These are phyloP conservation scores for Amaurobius ferox DNA, from an alignment of 2,888 invertebrate genomes.

Conservation along the genomic window DNA sequence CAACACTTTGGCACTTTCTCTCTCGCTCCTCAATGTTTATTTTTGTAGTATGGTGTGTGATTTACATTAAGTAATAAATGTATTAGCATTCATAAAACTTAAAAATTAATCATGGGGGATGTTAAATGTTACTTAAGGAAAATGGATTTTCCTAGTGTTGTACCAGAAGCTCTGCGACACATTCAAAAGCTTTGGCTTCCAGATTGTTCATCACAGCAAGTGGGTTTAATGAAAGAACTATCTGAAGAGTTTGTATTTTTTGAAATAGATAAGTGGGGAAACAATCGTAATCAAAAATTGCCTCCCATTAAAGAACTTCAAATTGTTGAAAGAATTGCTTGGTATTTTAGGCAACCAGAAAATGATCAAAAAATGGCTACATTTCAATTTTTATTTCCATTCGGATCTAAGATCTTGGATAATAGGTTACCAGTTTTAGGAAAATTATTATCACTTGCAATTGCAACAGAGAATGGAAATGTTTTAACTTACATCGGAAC, in stretches of 20 bases:
- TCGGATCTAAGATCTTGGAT: slow-evolving; percentile 50
- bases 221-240: slow-evolving; percentile 61
- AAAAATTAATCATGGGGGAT: slow-evolving; percentile 51
- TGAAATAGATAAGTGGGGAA: slow-evolving; percentile 66
- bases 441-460: slow-evolving; percentile 58
- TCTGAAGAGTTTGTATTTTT: slow-evolving; percentile 70
- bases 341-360: slow-evolving; percentile 45
- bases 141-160: slow-evolving; percentile 67
- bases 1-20: too few species aligned
- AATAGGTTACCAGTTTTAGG: slow-evolving; percentile 60
- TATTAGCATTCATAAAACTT: too few species aligned
- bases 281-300: slow-evolving; percentile 49
- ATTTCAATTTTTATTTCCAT: slow-evolving; percentile 63
- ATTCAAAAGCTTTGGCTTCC: slow-evolving; percentile 66
- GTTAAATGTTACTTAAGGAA: slow-evolving; percentile 65
- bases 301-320: slow-evolving; percentile 66
- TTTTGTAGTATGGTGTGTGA: too few species aligned
- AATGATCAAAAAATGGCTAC: slow-evolving; percentile 65
- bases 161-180: slow-evolving; percentile 63
- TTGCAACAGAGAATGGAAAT: slow-evolving; percentile 67
- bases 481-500: slow-evolving; percentile 62
- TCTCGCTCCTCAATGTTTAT: too few species aligned
- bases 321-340: slow-evolving; percentile 57
- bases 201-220: slow-evolving; percentile 53
- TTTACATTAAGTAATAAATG: too few species aligned